Evolutionary conservation across 2,113 vertebrate genomes (phyloP), one percentile per base, ranked within the genome.

Genomic region (Pseudolaguvia tuberculata): DNA sequence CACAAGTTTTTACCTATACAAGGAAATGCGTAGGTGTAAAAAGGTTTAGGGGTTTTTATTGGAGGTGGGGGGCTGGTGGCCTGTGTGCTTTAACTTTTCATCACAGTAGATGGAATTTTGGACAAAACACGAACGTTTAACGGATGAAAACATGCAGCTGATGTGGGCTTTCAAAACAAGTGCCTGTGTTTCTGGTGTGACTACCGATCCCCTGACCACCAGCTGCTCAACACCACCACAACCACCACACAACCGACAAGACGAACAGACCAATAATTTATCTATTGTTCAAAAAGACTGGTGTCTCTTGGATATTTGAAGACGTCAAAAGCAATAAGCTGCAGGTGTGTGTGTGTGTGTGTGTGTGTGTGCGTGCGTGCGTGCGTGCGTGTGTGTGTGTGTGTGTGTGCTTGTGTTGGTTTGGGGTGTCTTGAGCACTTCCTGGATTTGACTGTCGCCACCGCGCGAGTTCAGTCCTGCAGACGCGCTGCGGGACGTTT

Each of bases 361-460:
- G 39, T 42, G 39, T 42, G 4, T 9, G 39, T 75, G 74, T 50
- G 6, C 55, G 9, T 70, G n/a, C 7, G n/a, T n/a, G 39, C 21
- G 31, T 63, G 14, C 20, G 5, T 31, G 27, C 45, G 18, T 73
- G 53, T 73, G 39, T 42, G 39, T 42, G 39, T 42, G 4, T 9
- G 39, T 75, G 74, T 50, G 6, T 50, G 9, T 70, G n/a, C 7
- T 78, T 73, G 72, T 70, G 56, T 76, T 29, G 42, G 5, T 73
- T 75, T 56, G 56, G 55, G 55, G 31, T 59, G 45, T 23, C 42
- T 39, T 14, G 62, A 25, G 31, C 67, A 74, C 78, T 79, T 84
- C 83, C 80, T 82, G 76, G 72, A 79, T 76, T 75, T 61, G 39
- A 62, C 50, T 51, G 59, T 53, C 35, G 29, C 35, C 29, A 31